Percentiles rank a stretch among this genome's conserved stretches.
Conservation (phyloP, 2,797 vertebrate genomes). For the Pitangus sulphuratus region DNA sequence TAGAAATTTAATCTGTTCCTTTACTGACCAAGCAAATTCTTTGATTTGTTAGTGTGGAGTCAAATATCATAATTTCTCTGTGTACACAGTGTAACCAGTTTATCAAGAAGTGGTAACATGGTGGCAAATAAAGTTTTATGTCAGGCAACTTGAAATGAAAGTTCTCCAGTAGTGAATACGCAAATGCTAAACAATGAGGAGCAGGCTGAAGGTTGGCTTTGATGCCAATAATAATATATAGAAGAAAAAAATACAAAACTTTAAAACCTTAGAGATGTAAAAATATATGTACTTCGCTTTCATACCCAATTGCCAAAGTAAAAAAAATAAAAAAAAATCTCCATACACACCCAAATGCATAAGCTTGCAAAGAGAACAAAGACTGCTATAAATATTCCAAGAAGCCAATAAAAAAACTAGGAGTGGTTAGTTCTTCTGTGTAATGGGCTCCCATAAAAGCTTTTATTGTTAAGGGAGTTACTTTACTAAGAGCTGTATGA, state of each 20-base stretch:
- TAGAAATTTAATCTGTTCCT: constrained; percentile 13
- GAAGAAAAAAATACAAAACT: constrained; percentile 28
- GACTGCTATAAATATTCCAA: constrained; percentile 81
- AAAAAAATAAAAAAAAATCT: not conserved
- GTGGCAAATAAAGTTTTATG: constrained; percentile 26
- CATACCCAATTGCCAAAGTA: not conserved
- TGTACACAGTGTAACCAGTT: constrained; percentile 50
- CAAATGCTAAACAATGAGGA: constrained; percentile 7
- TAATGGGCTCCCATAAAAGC: constrained; percentile 82
- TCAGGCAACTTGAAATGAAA: not conserved
- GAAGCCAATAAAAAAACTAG: constrained; percentile 78
- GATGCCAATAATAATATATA: not conserved
- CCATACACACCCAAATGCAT: constrained; percentile 61
- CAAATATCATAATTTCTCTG: not conserved
- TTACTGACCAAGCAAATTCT: not conserved
- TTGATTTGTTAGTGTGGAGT: constrained; percentile 32
- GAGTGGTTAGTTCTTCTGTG: constrained; percentile 78
- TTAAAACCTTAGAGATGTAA: constrained; percentile 34
- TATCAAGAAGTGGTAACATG: constrained; percentile 25
- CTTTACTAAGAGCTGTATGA: constrained; percentile 80
- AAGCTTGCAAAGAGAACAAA: constrained; percentile 79
- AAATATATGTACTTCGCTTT: not conserved
- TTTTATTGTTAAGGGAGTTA: constrained; percentile 84
- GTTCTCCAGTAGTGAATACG: constrained; percentile 9
- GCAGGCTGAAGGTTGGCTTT: not conserved